Evolutionary conservation across 2,797 vertebrate species (phyloP), one percentile per base, ranked within the genome.

Genomic region (Clarias platycephalus): DNA sequence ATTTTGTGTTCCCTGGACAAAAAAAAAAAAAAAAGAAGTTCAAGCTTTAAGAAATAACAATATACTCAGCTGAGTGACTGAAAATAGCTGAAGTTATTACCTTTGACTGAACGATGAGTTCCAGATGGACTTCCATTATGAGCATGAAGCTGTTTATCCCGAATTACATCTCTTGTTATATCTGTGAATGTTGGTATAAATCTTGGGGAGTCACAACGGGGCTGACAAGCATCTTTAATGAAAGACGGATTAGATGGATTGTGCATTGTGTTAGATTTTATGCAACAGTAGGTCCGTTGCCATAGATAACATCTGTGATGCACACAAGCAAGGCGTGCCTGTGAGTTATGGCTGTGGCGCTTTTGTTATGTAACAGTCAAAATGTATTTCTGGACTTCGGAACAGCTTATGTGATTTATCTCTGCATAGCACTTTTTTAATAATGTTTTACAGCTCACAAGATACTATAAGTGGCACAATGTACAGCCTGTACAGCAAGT

Each of bases 41-140:
- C 82, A 88, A 58, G 44, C 58, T 64, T 40, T 5, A 84, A 77
- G 89, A 85, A 84, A 76, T 72, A 81, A 72, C 37, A 62, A 87
- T 84, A 57, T 86, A 84, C 24, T 70, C 28, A 64, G 74, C n/a
- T 72, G 24, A 58, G 62, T 68, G 83, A 85, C 81, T 64, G 60
- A 16, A 44, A 88, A 82, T 86, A 88, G 88, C 84, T 81, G 44
- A 77, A 62, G 2, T 10, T 80, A 87, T 88, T 86, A 84, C 83
- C 53, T 81, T 77, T 22, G 78, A 81, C 62, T 83, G 76, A 87
- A 85, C 82, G 72, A 92, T 85, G 87, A 26, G 3, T 88, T 86
- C 91, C 87, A 92, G 91, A 90, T 90, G 87, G 85, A 67, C 74
- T 37, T 86, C 82, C 72, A 85, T 84, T 89, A 83, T 86, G 80